Base-by-base conservation (phyloP, 2,888 invertebrate genomes). In the Agrotis puta region DNA sequence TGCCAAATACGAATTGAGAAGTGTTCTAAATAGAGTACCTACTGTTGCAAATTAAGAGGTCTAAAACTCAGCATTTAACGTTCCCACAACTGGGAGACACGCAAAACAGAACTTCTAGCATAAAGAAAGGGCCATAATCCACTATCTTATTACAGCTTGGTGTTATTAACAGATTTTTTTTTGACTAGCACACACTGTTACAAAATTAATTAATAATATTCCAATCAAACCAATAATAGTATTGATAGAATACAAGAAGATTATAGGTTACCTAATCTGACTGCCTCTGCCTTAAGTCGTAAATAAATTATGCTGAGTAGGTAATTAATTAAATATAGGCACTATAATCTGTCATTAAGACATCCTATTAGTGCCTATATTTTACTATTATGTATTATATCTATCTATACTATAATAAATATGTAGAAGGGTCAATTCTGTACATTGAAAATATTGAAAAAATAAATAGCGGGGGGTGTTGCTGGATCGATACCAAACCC, bases 291-390 rank as follows among this genome's bases (percentile, higher is more conserved):
- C 45, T 68, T 68, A 5, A 74, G 22, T 11, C 9, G 16, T n/a
- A 20, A n/a, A 58, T 77, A 48, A 58, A 57, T 69, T 69, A 69
- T 58, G 24, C 51, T 45, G 24, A 22, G 43, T 72, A 39, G 27
- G 20, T n/a, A 51, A 20, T 51, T 57, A n/a, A 3, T 51, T 54
- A 33, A 54, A n/a, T 39, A 27, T 13, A 22, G 63, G 7, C 14
- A 54, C 7, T 47, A 74, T 48, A 74, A 48, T 27, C 0, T 45
- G 2, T 3, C 39, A 39, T 39, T 45, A 20, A 14, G 47, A 65
- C 24, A 7, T 53, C 33, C 24, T 22, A 57, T 22, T 51, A 7
- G 56, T 18, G 18, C 22, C 27, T 20, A 22, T 11, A 20, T n/a
- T 72, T 11, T 22, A 22, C 18, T n/a, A n/a, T n/a, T n/a, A n/a